Evolutionary conservation across 1,140 invertebrate genomes (phyloP).

Genomic region (Magallana ariakensis): DNA sequence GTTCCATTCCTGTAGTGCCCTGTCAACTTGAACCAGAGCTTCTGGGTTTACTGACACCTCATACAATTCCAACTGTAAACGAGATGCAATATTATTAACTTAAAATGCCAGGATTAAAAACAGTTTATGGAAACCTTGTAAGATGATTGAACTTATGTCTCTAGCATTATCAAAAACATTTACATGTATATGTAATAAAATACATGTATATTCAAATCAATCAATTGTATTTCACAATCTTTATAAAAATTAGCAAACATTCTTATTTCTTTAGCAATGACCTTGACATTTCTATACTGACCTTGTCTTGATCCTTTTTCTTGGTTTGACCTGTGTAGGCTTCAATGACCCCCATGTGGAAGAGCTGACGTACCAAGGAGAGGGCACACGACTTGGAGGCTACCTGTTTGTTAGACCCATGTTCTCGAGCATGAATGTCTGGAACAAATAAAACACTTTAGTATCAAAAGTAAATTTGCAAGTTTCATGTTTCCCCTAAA

Average conservation of each 20-base stretch:
- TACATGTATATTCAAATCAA: too few species aligned
- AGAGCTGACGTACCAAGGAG: constrained; percentile 95
- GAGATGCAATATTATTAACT: too few species aligned
- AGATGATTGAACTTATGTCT: too few species aligned
- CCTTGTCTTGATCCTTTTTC: constrained; percentile 88
- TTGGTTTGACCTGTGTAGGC: constrained; percentile 92
- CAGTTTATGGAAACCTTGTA: not conserved
- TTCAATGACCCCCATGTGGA: constrained; percentile 96
- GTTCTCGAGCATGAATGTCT: constrained; percentile 90
- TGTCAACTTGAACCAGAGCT: constrained; percentile 84
- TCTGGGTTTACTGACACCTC: constrained; percentile 87
- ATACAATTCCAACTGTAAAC: constrained; percentile 82
- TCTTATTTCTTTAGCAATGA: not conserved
- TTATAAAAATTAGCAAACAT: too few species aligned
- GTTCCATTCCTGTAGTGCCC: constrained; percentile 84
- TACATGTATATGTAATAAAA: too few species aligned
- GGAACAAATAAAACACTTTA: constrained; percentile 55
- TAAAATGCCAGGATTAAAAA: constrained; percentile 43
- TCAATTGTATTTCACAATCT: too few species aligned
- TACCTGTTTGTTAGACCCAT: constrained; percentile 96
- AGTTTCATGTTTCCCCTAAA: too few species aligned
- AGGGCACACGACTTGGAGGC: constrained; percentile 98
- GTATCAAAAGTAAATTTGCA: too few species aligned
- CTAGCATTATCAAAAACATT: too few species aligned
- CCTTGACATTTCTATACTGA: constrained; percentile 63